Percentiles rank a stretch among this genome's conserved stretches.
Conservation (phyloP, 2,888 invertebrate species). For the Caenorhabditis auriculariae region DNA sequence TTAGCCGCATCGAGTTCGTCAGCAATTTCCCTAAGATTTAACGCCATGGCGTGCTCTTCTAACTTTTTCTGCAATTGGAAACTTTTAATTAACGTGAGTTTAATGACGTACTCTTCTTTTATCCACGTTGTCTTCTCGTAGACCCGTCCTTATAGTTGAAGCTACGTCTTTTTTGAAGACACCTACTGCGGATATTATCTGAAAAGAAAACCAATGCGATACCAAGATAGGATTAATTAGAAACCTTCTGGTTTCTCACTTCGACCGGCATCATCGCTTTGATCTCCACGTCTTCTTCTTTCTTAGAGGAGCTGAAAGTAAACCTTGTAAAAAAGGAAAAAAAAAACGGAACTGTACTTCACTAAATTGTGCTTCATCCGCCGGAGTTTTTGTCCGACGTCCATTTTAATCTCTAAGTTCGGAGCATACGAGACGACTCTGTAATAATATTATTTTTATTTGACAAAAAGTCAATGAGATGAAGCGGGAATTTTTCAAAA, state of each 20-base stretch:
- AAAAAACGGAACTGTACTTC: constrained; percentile 9
- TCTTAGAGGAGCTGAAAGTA: constrained; percentile 20
- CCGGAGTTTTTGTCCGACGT: constrained; percentile 17
- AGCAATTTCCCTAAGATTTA: constrained; percentile 73
- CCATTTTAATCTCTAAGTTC: constrained; percentile 16
- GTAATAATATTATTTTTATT: too few relatives aligned
- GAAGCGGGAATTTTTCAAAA: too few relatives aligned
- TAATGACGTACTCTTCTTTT: constrained; percentile 34
- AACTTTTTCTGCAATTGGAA: constrained; percentile 76
- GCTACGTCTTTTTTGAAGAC: constrained; percentile 37
- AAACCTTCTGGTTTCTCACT: constrained; percentile 22
- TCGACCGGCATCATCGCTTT: constrained; percentile 15
- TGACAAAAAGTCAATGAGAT: too few relatives aligned
- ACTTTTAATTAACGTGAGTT: background rate
- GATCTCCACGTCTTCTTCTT: constrained; percentile 26
- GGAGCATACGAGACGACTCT: too few relatives aligned
- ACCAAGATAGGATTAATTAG: background rate
- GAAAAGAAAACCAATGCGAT: constrained; percentile 2
- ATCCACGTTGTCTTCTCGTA: constrained; percentile 41
- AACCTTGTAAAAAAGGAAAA: background rate
- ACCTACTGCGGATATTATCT: constrained; percentile 20
- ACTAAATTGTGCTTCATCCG: constrained; percentile 13
- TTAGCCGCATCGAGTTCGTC: constrained; percentile 37
- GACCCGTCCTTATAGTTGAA: constrained; percentile 32
- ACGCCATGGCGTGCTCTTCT: constrained; percentile 79